Base-by-base conservation (phyloP, 2,113 vertebrate species). In the Ranitomeya variabilis region DNA sequence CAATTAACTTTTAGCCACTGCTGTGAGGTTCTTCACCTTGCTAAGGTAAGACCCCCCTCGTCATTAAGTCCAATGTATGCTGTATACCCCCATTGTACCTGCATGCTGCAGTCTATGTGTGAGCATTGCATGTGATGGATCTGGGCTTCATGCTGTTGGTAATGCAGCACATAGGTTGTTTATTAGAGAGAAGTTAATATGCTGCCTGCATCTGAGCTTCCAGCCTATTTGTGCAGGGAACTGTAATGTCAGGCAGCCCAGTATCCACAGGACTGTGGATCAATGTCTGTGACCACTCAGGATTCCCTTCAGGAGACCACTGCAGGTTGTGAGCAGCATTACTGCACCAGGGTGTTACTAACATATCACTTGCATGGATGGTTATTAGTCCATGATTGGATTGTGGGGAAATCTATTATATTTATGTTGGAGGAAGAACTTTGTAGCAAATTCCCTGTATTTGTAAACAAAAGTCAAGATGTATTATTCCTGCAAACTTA, bases 241-340 rank as follows among this genome's bases (percentile, higher is more conserved):
- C 83, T 88, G 80, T 67, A 62, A 73, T 76, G 51, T 19, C 69
- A 67, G 23, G n/a, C n/a, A 37, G 74, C 18, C 73, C 23, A 21
- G 60, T 83, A 83, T 12, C 18, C 54, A 55, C 71, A 86, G 31
- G 26, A 76, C 59, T 51, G 37, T 19, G 31, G 73, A 86, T 86
- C 85, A 59, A 86, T 79, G 78, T 74, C 78, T 59, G 77, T 73
- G 80, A 83, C 18, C 15, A 57, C 54, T 55, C 87, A 83, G 67
- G 87, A 83, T 77, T 55, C 71, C 80, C 80, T 62, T 10, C 31
- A 9, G 13, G 54, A n/a, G 26, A 59, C n/a, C 18, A n/a, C 37
- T 83, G 80, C 69, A 76, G 87, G 57, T 83, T 88, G 59, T 83
- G 83, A 87, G 78, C 87, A 89, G n/a, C 77, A 80, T 37, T 7